Evolutionary conservation across 2,888 invertebrate species (phyloP), one percentile per base, ranked within the genome.

Genomic region (Griposia aprilina): DNA sequence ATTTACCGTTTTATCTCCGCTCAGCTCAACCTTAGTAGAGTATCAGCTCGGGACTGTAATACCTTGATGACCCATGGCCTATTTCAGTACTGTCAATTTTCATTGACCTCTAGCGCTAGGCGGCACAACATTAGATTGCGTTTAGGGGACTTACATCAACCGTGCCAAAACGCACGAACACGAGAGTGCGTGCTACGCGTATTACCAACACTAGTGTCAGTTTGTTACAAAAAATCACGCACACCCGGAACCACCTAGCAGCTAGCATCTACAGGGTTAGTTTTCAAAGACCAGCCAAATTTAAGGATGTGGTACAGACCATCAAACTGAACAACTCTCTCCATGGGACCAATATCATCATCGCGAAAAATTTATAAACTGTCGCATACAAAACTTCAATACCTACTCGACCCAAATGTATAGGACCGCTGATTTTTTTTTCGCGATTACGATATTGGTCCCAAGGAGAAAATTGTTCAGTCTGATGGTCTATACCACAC

Each of bases 201-300:
- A 7, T 17, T 55, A 23, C 17, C 20, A 5, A 36, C 8, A 26
- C 55, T 26, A 65, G 13, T 72, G 57, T 13, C 36, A 65, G 57
- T 59, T 59, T 23, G 3, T 17, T n/a, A 36, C 7, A n/a, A 60
- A 59, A 57, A 36, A 55, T 30, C 55, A 57, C 26, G 36, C 59
- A 72, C 15, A 70, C 60, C 60, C 69, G 62, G 36, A 84, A 81
- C 50, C 23, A 41, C 23, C 8, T 11, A 36, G 50, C 26, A 55
- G 36, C 45, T 26, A 50, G 20, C 11, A 62, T 65, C 23, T 13
- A n/a, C n/a, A n/a, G n/a, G n/a, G n/a, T n/a, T n/a, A n/a, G n/a
- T n/a, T n/a, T n/a, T n/a, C n/a, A n/a, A n/a, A n/a, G n/a, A n/a
- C n/a, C n/a, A n/a, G n/a, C n/a, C n/a, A n/a, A n/a, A n/a, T n/a